Evolutionary conservation across 2,113 vertebrate species (phyloP), one percentile per base, ranked within the genome.

Genomic region (Ellobius talpinus): DNA sequence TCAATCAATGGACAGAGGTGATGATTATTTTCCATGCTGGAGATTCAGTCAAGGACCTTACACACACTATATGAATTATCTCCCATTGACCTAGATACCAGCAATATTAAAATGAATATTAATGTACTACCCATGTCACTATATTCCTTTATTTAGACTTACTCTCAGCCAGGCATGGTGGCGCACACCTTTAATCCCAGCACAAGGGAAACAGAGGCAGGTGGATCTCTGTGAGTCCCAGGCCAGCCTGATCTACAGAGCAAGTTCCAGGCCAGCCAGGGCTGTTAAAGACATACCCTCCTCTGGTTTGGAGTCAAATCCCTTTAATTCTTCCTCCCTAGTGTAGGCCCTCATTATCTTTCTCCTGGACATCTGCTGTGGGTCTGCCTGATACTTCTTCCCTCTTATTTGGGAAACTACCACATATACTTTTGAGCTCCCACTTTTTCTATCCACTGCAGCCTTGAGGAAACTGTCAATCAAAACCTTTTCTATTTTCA

Each of bases 391-490:
- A 19, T 45, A 91, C 39, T 5, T 50, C 33, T 86, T 72, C 23
- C 72, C 55, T 87, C 78, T 96, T 73, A 84, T 87, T 97, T 89
- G 58, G 68, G 82, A 93, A 96, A 87, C 33, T 89, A 47, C 42
- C 36, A 23, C 42, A 58, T 70, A 63, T 87, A 79, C 50, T 94
- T 89, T 81, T 13, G 36, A 50, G 61, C 9, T 82, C 68, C 26
- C 29, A 84, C 12, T 82, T 76, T 47, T 93, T 47, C 77, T 47
- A n/a, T 85, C 77, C 31, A 39, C 47, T 47, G 21, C 6, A 89
- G 19, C 68, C 76, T 66, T 45, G 10, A 76, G 61, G 52, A 65
- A 88, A 84, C 31, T 47, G 23, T 92, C 45, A 65, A 33, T 77
- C 66, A 92, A 70, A 23, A 4, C n/a, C n/a, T 21, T 88, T 66